Percentiles rank a stretch among this genome's conserved stretches.
These are phyloP conservation scores for Artibeus jamaicensis DNA, from an alignment of 2,797 vertebrate species.

Conservation along the genomic window DNA sequence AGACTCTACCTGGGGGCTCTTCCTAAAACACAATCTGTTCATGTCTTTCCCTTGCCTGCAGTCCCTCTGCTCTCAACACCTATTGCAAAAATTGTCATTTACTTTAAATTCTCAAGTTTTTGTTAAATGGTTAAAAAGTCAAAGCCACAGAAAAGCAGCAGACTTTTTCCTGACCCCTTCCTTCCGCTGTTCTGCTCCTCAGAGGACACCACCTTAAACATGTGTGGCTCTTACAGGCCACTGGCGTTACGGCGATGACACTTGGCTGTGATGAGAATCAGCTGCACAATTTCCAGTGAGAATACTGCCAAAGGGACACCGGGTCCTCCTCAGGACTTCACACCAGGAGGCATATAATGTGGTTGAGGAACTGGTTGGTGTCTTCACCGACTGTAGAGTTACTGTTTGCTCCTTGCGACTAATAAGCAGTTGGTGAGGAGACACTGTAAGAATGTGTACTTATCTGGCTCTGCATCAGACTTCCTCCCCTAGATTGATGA, in stretches of 20 bases:
- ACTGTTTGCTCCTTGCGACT: not conserved
- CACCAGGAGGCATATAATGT: fast-evolving
- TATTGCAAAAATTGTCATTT: not conserved
- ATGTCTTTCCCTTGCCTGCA: not conserved
- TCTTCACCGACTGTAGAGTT: not conserved
- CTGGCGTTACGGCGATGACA: not conserved
- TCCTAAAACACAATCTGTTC: not conserved
- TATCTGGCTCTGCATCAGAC: not conserved
- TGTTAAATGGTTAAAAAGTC: not conserved
- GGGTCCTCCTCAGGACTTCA: not conserved
- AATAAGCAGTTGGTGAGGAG: not conserved
- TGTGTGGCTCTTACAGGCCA: not conserved
- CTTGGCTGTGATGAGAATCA: not conserved
- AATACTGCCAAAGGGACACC: not conserved
- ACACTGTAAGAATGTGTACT: not conserved
- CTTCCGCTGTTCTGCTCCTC: not conserved
- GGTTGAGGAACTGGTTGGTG: not conserved
- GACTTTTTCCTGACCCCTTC: not conserved
- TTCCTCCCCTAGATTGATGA: not conserved
- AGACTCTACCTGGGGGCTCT: not conserved
- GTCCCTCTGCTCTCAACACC: not conserved
- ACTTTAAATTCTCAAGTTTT: not conserved
- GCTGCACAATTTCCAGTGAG: not conserved
- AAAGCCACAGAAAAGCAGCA: not conserved
- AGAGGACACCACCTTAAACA: not conserved